Percentiles rank a stretch among this genome's conserved stretches.
These are phyloP conservation scores for Acanthurus lineatus DNA, from an alignment of 2,797 vertebrate species.

Conservation along the genomic window DNA sequence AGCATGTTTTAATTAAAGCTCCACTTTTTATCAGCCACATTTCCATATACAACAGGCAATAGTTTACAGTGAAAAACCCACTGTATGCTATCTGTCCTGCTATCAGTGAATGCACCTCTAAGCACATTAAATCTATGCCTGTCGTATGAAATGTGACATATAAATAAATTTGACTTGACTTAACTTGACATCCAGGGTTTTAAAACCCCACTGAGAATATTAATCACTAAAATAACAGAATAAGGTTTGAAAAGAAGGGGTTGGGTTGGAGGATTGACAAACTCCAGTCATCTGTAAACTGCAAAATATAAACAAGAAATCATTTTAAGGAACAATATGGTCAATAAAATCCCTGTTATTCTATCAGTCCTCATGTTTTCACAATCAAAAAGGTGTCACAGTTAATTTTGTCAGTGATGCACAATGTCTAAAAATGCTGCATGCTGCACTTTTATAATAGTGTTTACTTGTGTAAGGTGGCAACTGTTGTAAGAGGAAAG, in stretches of 20 bases:
- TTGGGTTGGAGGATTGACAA: too few relatives aligned
- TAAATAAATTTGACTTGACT: too few relatives aligned
- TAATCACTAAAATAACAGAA: constrained; percentile 40
- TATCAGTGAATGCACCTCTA: too few relatives aligned
- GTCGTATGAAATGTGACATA: too few relatives aligned
- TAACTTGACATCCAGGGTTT: not conserved
- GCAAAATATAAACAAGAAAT: constrained; percentile 7
- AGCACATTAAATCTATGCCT: too few relatives aligned
- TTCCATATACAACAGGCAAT: too few relatives aligned
- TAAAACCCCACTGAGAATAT: constrained; percentile 11
- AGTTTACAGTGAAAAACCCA: not conserved
- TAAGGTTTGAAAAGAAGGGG: constrained; percentile 17
- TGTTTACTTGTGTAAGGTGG: constrained; percentile 30
- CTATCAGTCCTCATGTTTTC: constrained; percentile 17
- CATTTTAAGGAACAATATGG: constrained; percentile 32
- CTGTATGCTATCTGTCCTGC: not conserved
- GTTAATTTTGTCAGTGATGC: constrained; percentile 35
- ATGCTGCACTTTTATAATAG: constrained; percentile 35
- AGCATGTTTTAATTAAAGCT: not conserved
- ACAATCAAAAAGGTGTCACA: constrained; percentile 48
- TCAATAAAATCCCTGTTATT: constrained; percentile 37
- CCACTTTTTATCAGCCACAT: not conserved
- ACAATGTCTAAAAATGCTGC: constrained; percentile 44
- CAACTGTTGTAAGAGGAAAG: constrained; percentile 51
- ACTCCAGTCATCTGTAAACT: constrained; percentile 24